Base-by-base conservation (phyloP, 2,113 vertebrate genomes). In the Ailuropoda melanoleuca region DNA sequence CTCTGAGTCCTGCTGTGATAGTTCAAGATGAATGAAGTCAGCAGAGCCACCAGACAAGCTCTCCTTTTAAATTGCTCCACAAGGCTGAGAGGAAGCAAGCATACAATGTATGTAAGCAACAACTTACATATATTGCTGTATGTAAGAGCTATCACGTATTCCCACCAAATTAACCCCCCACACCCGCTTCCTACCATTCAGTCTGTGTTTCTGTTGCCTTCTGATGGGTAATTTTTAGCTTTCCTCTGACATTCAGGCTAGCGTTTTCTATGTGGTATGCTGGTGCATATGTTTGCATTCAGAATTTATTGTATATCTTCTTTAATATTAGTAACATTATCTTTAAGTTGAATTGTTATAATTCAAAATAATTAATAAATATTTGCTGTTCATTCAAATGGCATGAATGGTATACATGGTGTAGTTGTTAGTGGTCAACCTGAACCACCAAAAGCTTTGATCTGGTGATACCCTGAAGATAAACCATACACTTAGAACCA, bases 21-120 rank as follows among this genome's bases (percentile, higher is more conserved):
- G 8, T 15, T 95, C 75, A 62, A 89, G 19, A 62, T 88, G 96
- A 90, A 87, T 82, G 82, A 68, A 92, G 46, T 55, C 75, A 94
- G 53, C 13, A 92, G 62, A 72, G 46, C 12, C 7, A 60, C 19
- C 34, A 55, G 3, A n/a, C 46, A 90, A 50, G 19, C 10, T 56
- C 78, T 81, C 72, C 84, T 95, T 96, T 92, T 31, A 82, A 95
- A 72, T 78, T 87, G 56, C 13, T 93, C 53, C 9, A 34, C 10
- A 75, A 93, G 75, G 14, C 11, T 75, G 50, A 84, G 48, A 90
- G 26, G n/a, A n/a, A n/a, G n/a, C n/a, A n/a, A n/a, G n/a, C n/a
- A n/a, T n/a, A n/a, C n/a, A n/a, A n/a, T n/a, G n/a, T n/a, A n/a
- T n/a, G n/a, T n/a, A n/a, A n/a, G n/a, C n/a, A n/a, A n/a, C n/a